These are phyloP conservation scores for Abramis brama DNA, from an alignment of 2,113 vertebrate species.

Conservation along the genomic window DNA sequence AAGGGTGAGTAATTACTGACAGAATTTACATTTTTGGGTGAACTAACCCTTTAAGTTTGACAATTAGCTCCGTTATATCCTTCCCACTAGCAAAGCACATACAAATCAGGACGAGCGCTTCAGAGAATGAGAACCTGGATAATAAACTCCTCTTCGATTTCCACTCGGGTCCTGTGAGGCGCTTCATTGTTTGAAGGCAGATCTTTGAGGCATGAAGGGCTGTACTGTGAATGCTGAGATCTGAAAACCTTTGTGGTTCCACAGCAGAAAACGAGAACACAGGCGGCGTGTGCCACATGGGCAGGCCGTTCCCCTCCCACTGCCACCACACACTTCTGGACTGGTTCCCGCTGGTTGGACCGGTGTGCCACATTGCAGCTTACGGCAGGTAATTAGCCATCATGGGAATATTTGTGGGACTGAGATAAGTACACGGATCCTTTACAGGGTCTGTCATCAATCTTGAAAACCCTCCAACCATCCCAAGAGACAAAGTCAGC, in stretches of 20 bases:
- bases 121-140: neutral
- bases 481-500: neutral
- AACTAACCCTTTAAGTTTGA: neutral
- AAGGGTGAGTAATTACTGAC: too few relatives aligned
- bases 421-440: slow-evolving; percentile 7
- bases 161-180: neutral
- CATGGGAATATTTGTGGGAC: slow-evolving; percentile 21
- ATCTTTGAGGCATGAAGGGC: neutral
- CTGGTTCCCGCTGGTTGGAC: slow-evolving; percentile 7
- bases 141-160: neutral
- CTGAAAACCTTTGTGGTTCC: neutral
- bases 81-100: neutral
- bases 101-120: neutral
- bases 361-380: neutral
- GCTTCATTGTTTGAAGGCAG: neutral
- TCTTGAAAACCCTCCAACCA: slow-evolving; percentile 1
- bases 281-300: neutral
- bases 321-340: too few relatives aligned
- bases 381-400: slow-evolving; percentile 5
- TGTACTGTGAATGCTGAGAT: neutral
- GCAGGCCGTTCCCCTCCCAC: neutral
- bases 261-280: neutral
- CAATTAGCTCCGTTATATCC: neutral
- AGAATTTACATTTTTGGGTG: too few relatives aligned
- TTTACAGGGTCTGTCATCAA: neutral